Percentiles rank a stretch among this genome's conserved stretches.
Conservation (phyloP, 2,113 vertebrate species). For the Plectropomus leopardus region DNA sequence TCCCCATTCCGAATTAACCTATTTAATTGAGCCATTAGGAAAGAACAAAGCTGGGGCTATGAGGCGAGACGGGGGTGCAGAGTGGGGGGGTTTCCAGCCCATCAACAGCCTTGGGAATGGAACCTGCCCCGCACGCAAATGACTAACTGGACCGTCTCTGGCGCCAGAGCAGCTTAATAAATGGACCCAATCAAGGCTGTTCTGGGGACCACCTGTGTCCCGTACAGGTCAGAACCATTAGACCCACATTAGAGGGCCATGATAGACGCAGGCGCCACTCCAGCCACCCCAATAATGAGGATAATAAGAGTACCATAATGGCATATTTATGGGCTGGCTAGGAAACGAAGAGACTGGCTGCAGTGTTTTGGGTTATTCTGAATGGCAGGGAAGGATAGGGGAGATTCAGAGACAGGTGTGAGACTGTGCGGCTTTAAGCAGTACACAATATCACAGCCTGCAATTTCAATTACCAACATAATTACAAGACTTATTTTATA, state of each 20-base stretch:
- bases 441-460: conserved; percentile 31
- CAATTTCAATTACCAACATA: conserved; percentile 68
- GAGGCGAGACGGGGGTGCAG: conserved; percentile 44
- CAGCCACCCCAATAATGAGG: conserved; percentile 81
- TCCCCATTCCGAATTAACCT: conserved; percentile 88
- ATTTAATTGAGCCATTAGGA: conserved; percentile 88
- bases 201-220: conserved; percentile 86
- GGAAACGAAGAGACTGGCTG: conserved; percentile 41
- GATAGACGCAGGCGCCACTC: conserved; percentile 82
- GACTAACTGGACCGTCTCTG: conserved; percentile 74
- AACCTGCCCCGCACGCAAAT: conserved; percentile 77
- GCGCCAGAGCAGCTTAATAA: conserved; percentile 82
- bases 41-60: conserved; percentile 77
- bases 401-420: conserved; percentile 39
- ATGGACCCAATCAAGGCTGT: conserved; percentile 85
- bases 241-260: conserved; percentile 84
- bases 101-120: conserved; percentile 80
- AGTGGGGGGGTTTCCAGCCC: conserved; percentile 55
- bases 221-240: conserved; percentile 86
- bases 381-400: conserved; percentile 13
- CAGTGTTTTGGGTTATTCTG: conserved; percentile 48
- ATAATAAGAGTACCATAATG: conserved; percentile 84
- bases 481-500: conserved; percentile 63
- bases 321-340: conserved; percentile 77
- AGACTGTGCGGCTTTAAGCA: conserved; percentile 37